Conservation (phyloP, 2,888 invertebrate species). For the Drosophila paracracens region DNA sequence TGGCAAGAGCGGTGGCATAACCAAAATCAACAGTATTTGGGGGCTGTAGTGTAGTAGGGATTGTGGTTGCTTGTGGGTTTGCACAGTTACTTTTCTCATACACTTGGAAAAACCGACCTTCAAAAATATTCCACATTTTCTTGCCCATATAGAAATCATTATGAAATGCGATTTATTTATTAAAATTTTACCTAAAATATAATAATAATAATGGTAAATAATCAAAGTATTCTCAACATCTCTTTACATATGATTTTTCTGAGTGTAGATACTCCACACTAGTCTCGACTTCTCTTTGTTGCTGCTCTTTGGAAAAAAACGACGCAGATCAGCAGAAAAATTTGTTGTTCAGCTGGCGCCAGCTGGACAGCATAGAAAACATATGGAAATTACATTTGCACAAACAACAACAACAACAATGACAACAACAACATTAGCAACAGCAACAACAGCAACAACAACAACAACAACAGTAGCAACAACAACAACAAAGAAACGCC, state of each 20-base stretch:
- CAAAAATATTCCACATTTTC: neutral
- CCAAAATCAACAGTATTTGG: slow-evolving; percentile 9
- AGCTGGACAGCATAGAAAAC: slow-evolving; percentile 57
- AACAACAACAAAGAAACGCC: slow-evolving; percentile 24
- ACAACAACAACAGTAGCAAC: slow-evolving; percentile 5
- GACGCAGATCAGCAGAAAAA: slow-evolving; percentile 71
- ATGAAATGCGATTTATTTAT: neutral
- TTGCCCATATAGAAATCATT: neutral
- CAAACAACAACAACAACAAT: slow-evolving; percentile 21
- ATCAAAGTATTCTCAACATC: neutral
- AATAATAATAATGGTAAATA: neutral
- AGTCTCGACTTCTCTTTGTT: neutral
- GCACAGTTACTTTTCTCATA: neutral
- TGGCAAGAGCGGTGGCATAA: neutral
- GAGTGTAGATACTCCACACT: neutral
- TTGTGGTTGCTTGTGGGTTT: slow-evolving; percentile 1
- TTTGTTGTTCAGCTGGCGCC: slow-evolving; percentile 47
- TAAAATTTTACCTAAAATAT: neutral
- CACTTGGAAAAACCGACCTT: neutral
- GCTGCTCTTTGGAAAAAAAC: slow-evolving; percentile 41
- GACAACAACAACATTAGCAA: slow-evolving; percentile 1
- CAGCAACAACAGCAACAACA: neutral
- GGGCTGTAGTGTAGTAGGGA: neutral
- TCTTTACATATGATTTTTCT: neutral
- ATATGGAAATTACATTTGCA: slow-evolving; percentile 75